A percentile compares a stretch with the other conserved stretches of the same genome.
Evolutionary conservation across 2,113 vertebrate species (phyloP).

Genomic region (Mirza zaza): DNA sequence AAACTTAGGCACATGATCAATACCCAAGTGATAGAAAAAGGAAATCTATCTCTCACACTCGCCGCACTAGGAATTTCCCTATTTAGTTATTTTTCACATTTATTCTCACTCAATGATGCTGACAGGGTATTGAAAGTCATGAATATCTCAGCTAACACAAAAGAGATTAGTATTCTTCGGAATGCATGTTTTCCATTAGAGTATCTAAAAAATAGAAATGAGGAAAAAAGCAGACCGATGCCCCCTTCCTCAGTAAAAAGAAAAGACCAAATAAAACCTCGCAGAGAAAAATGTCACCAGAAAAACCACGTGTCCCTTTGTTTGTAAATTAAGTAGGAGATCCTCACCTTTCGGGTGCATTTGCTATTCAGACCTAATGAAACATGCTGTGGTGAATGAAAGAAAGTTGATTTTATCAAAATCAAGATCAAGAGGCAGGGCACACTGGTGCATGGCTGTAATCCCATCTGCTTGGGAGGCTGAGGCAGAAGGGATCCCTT

Average conservation of each 20-base stretch:
- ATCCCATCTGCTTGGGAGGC: too few relatives aligned
- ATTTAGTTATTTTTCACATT: not conserved
- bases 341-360: not conserved
- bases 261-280: not conserved
- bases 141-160: slow-evolving; percentile 39
- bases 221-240: not conserved
- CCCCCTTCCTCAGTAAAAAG: not conserved
- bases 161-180: not conserved
- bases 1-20: not conserved
- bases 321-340: slow-evolving; percentile 7
- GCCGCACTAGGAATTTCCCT: not conserved
- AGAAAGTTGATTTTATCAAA: not conserved
- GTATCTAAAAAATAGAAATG: not conserved
- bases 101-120: slow-evolving; percentile 17
- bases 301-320: not conserved
- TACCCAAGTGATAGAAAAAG: slow-evolving; percentile 13
- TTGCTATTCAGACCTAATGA: not conserved
- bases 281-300: not conserved
- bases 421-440: not conserved
- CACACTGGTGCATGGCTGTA: too few relatives aligned
- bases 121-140: not conserved
- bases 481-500: too few relatives aligned
- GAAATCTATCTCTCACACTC: not conserved
- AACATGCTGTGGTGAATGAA: not conserved
- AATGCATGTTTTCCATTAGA: not conserved